phyloP scores from a whole-genome alignment of 2,888 invertebrate species.

The Dryomyza anilis region DNA sequence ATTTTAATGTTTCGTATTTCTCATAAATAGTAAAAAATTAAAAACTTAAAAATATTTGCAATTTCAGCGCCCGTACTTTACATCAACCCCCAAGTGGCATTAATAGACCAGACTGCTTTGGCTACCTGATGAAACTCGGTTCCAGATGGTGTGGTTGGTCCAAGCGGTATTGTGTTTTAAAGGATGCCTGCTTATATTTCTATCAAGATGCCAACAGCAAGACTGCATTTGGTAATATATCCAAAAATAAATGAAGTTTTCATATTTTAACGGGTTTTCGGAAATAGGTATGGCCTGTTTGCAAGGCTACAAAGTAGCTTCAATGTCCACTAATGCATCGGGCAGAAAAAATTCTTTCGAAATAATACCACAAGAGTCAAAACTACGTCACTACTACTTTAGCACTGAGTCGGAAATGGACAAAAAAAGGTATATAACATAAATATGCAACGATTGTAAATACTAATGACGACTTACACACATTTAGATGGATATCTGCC shows the following conservation, averaged over 20 bases:
- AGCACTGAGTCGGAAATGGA: slow-evolving; percentile 94
- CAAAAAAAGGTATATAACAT: slow-evolving; percentile 76
- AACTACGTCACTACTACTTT: slow-evolving; percentile 88
- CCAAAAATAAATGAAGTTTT: too few relatives aligned
- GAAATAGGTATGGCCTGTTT: slow-evolving; percentile 92
- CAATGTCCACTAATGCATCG: slow-evolving; percentile 79
- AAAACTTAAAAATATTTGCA: too few relatives aligned
- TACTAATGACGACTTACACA: neutral
- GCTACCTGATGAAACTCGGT: slow-evolving; percentile 87
- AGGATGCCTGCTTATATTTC: slow-evolving; percentile 93
- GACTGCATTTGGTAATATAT: slow-evolving; percentile 78
- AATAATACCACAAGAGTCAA: slow-evolving; percentile 84
- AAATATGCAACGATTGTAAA: neutral
- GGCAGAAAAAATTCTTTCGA: slow-evolving; percentile 92
- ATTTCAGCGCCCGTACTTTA: slow-evolving; percentile 74
- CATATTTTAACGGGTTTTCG: slow-evolving; percentile 30
- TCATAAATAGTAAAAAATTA: too few relatives aligned
- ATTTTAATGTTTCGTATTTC: too few relatives aligned
- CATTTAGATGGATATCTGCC: slow-evolving; percentile 91
- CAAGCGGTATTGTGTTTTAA: slow-evolving; percentile 89
- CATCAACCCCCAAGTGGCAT: slow-evolving; percentile 81
- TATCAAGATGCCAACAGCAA: slow-evolving; percentile 87
- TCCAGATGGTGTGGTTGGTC: slow-evolving; percentile 90
- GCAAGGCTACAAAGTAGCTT: slow-evolving; percentile 82
- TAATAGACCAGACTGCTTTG: slow-evolving; percentile 86